Percentiles rank a stretch among this genome's conserved stretches.
Evolutionary conservation across 1,140 invertebrate genomes (phyloP).

Genomic region (Neuroterus valhalla): DNA sequence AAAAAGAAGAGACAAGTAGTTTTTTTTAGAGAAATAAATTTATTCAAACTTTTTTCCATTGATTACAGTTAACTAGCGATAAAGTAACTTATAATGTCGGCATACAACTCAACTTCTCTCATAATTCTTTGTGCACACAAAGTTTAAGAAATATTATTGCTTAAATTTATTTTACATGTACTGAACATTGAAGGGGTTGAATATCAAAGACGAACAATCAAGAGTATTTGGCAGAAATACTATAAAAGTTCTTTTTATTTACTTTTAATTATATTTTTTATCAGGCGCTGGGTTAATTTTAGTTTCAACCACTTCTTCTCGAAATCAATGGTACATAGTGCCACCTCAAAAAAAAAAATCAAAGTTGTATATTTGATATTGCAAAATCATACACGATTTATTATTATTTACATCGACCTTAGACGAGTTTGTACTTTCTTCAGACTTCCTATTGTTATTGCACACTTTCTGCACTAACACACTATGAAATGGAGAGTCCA

Average conservation of each 20-base stretch:
- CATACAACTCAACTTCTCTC: constrained; percentile 6
- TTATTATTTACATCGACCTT: constrained; percentile 1
- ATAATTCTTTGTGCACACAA: constrained; percentile 6
- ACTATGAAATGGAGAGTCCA: background rate
- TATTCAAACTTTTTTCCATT: constrained; percentile 58
- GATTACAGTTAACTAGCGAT: constrained; percentile 42
- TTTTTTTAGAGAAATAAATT: constrained; percentile 63
- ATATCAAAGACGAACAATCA: background rate
- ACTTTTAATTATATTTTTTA: too few relatives aligned
- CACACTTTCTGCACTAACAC: background rate
- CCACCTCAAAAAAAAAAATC: background rate
- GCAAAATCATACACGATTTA: background rate
- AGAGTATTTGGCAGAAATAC: background rate
- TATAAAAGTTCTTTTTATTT: too few relatives aligned
- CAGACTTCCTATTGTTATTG: constrained; percentile 9
- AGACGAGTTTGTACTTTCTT: constrained; percentile 11
- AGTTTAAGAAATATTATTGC: constrained; percentile 11
- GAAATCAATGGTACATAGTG: background rate
- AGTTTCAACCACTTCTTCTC: background rate
- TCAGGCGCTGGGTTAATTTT: background rate
- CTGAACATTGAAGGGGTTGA: constrained; percentile 16
- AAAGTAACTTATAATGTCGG: constrained; percentile 39
- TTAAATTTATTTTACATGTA: constrained; percentile 10
- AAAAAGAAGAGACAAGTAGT: constrained; percentile 46
- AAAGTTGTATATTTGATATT: too few relatives aligned